These are phyloP conservation scores for Cossypha polioptera DNA, from an alignment of 2,797 vertebrate species.

Conservation along the genomic window DNA sequence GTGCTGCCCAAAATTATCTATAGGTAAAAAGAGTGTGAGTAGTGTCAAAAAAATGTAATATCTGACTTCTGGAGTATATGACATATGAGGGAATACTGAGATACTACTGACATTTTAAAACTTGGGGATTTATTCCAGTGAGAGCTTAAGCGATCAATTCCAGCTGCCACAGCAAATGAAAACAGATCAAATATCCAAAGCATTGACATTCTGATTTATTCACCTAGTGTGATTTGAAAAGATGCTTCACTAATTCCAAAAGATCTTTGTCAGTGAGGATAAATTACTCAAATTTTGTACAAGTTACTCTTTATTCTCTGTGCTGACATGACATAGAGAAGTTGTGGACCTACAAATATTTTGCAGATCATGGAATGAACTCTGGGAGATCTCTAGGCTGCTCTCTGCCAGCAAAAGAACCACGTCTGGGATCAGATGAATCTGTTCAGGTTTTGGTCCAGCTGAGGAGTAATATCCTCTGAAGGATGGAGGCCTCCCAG, in stretches of 20 bases:
- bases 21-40: not conserved
- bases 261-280: not conserved
- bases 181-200: not conserved
- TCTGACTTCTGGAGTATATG: not conserved
- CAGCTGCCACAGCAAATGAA: not conserved
- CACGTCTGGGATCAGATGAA: rapidly evolving
- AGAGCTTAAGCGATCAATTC: not conserved
- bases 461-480: not conserved
- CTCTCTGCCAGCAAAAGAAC: not conserved
- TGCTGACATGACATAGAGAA: not conserved
- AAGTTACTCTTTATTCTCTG: not conserved
- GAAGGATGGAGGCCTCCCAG: not conserved
- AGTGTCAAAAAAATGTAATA: not conserved
- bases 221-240: not conserved
- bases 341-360: not conserved
- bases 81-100: rapidly evolving
- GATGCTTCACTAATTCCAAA: not conserved
- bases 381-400: not conserved
- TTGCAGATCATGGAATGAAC: not conserved
- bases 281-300: not conserved
- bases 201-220: not conserved
- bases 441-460: not conserved
- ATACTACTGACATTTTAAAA: not conserved
- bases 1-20: not conserved
- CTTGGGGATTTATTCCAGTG: not conserved